Evolutionary conservation across 1,140 invertebrate species (phyloP), one percentile per base, ranked within the genome.

Genomic region (Maconellicoccus hirsutus): DNA sequence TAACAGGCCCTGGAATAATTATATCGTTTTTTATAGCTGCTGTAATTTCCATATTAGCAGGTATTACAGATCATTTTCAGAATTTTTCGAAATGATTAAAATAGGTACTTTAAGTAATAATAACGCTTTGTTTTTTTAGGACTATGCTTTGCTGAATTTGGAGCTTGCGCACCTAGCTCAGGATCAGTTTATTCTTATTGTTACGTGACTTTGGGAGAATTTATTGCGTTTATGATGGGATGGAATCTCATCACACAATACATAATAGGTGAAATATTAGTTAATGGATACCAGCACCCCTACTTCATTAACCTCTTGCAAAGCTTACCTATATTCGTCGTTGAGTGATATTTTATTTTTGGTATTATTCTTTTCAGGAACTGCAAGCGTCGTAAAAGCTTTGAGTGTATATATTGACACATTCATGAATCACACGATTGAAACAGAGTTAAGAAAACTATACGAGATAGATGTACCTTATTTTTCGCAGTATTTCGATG

Each of bases 171-270:
- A 6, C 92, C 92, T 1, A 89, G 86, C 77, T 87, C 92, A 0
- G 93, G 93, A 1, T 92, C 90, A 25, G 91, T 91, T 0, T 94
- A 94, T 77, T 85, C 92, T 59, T 94, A 93, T 77, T 92, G 88
- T 77, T 95, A 94, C 79, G 89, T 93, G 0, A 91, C 88, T 33
- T 86, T 94, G 59, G 92, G 92, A 3, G 92, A 94, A 80, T 86
- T 86, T 78, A 87, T 83, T 59, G 92, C 84, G 74, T 94, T 84
- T 81, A 85, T 84, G 73, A 90, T 86, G 78, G 92, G 93, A 42
- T 95, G 93, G 93, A 94, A 93, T 83, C 81, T 95, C 4, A 89
- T 95, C 72, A 78, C 95, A 74, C 93, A 94, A 81, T 94, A 94
- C 81, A 86, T 91, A 4, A 93, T 96, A 73, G 92, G 91, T 92